phyloP scores from a whole-genome alignment of 1,140 invertebrate species.

The Zeugodacus cucurbitae region DNA sequence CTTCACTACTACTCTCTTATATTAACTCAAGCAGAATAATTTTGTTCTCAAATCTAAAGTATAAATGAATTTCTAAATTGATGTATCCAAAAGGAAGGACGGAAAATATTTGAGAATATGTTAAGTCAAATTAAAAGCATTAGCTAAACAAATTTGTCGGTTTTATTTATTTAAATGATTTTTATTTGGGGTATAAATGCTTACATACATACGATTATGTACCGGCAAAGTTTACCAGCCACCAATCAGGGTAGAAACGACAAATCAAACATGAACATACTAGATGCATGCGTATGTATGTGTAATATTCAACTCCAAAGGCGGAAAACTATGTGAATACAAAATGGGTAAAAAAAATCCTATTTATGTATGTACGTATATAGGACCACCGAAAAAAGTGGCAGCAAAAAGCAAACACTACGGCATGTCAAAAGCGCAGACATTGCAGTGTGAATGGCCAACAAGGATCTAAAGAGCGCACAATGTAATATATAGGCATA shows the following conservation, averaged over 20 bases:
- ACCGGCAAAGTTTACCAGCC: neutral
- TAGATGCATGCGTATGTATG: neutral
- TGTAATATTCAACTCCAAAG: neutral
- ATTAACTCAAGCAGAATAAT: too few species aligned
- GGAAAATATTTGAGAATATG: too few species aligned
- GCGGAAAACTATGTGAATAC: neutral
- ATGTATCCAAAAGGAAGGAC: too few species aligned
- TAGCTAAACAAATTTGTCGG: neutral
- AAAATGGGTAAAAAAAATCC: neutral
- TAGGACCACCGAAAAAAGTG: neutral
- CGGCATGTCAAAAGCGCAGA: neutral
- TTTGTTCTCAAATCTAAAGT: too few species aligned
- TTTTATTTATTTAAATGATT: slow-evolving; percentile 15
- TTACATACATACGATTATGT: neutral
- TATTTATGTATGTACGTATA: too few species aligned
- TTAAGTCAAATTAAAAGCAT: neutral
- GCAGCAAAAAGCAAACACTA: neutral
- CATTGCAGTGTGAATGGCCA: neutral
- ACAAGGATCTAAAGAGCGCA: neutral
- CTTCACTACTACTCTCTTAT: too few species aligned
- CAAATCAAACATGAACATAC: neutral
- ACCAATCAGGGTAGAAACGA: neutral
- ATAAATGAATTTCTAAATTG: too few species aligned
- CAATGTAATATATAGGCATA: neutral
- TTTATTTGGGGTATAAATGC: neutral